A percentile compares a stretch with the other conserved stretches of the same genome.
These are phyloP conservation scores for Trichomalopsis sarcophagae DNA, from an alignment of 1,140 invertebrate genomes.

Conservation along the genomic window DNA sequence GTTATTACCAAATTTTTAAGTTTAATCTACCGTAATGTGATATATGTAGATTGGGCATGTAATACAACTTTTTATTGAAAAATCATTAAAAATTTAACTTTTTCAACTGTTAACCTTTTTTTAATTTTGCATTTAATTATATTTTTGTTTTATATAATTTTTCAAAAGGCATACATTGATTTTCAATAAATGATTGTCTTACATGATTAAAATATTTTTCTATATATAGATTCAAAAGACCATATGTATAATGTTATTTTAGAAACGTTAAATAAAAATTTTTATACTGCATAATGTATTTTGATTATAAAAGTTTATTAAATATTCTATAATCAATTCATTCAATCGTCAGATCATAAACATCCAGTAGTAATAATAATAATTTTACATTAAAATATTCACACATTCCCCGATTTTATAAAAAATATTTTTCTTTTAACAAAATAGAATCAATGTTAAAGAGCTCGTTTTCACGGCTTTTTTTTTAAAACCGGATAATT, in stretches of 20 bases:
- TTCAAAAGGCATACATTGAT: background rate
- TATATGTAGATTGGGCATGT: background rate
- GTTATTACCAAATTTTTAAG: background rate
- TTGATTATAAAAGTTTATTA: background rate
- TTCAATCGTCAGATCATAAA: background rate
- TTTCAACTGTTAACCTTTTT: background rate
- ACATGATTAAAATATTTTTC: background rate
- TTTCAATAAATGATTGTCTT: background rate
- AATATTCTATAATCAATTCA: background rate
- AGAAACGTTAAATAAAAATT: slow-evolving; percentile 35
- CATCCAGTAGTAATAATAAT: background rate
- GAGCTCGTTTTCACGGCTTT: too few species aligned
- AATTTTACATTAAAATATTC: background rate
- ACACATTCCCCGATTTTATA: background rate
- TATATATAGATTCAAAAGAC: background rate
- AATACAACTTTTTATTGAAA: background rate
- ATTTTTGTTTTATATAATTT: background rate
- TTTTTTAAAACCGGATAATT: too few species aligned
- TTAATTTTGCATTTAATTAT: background rate
- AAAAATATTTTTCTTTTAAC: slow-evolving; percentile 13
- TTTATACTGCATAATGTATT: background rate
- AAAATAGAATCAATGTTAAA: background rate
- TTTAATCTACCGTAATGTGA: background rate
- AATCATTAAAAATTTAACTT: background rate
- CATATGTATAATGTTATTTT: slow-evolving; percentile 19